Evolutionary conservation across 2,888 invertebrate species (phyloP).

Genomic region (Trachelus tabidus): DNA sequence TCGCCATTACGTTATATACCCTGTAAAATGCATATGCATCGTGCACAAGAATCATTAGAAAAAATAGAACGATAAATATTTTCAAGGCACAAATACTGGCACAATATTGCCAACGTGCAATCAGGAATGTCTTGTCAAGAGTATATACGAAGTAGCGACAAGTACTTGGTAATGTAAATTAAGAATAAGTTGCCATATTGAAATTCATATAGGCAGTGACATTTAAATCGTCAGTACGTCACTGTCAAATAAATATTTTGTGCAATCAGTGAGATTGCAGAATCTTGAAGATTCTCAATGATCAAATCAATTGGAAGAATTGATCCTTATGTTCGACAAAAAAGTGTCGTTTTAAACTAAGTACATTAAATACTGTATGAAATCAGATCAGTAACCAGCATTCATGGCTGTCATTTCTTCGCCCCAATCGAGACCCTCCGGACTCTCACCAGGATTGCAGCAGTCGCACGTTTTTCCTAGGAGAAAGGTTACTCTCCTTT

Average conservation of each 20-base stretch:
- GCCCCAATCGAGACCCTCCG: constrained; percentile 85
- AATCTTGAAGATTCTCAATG: neutral
- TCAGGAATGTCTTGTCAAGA: neutral
- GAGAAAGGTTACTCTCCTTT: constrained; percentile 82
- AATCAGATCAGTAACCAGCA: constrained; percentile 68
- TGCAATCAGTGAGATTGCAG: neutral
- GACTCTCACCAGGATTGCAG: constrained; percentile 71
- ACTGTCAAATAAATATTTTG: neutral
- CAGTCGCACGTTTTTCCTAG: constrained; percentile 80
- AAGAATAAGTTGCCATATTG: neutral
- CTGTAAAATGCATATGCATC: neutral
- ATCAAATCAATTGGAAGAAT: neutral
- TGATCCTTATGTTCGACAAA: neutral
- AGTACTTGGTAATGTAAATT: neutral
- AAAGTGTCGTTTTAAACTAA: neutral
- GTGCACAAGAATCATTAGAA: neutral
- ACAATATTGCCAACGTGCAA: neutral
- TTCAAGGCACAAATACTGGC: neutral
- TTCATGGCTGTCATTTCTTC: constrained; percentile 92
- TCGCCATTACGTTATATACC: neutral
- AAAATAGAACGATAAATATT: neutral
- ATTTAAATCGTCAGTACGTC: neutral
- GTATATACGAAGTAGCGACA: neutral
- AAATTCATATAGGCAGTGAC: neutral
- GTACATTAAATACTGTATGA: neutral